These are phyloP conservation scores for Campoletis raptor DNA, from an alignment of 2,888 invertebrate species.

Conservation along the genomic window DNA sequence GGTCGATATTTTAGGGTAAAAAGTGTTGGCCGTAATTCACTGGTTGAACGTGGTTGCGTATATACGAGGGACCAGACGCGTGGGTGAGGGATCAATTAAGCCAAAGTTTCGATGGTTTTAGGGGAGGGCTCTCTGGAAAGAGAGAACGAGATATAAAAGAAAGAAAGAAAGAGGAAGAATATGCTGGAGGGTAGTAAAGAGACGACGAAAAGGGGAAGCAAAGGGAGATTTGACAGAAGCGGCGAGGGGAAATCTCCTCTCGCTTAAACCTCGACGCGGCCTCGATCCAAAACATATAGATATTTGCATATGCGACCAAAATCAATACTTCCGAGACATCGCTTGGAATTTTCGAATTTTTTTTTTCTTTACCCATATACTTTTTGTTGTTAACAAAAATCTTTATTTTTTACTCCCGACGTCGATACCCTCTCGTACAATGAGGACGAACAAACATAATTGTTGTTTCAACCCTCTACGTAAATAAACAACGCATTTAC, in stretches of 20 bases:
- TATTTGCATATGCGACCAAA: constrained; percentile 23
- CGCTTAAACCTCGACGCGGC: constrained; percentile 42
- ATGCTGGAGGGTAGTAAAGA: constrained; percentile 10
- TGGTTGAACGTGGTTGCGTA: constrained; percentile 4
- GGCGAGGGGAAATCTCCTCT: constrained; percentile 54
- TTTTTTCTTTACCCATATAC: not conserved
- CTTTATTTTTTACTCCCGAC: no score
- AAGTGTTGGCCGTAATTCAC: constrained; percentile 27
- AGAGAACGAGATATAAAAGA: not conserved
- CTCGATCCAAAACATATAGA: constrained; percentile 21
- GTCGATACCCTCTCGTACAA: not conserved
- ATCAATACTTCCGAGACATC: constrained; percentile 1
- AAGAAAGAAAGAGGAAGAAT: not conserved
- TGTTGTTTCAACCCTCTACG: not conserved
- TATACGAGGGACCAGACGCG: constrained; percentile 14
- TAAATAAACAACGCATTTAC: not conserved
- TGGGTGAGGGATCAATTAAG: constrained; percentile 57
- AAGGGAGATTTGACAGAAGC: constrained; percentile 59
- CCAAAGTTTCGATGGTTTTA: constrained; percentile 37
- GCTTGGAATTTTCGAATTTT: not conserved
- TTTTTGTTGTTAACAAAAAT: no score
- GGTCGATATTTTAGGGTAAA: constrained; percentile 60
- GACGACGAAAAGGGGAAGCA: constrained; percentile 31
- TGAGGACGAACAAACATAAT: not conserved
- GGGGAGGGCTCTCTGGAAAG: not conserved